Evolutionary conservation across 2,797 vertebrate genomes (phyloP), one percentile per base, ranked within the genome.

Genomic region (Danio choprae): DNA sequence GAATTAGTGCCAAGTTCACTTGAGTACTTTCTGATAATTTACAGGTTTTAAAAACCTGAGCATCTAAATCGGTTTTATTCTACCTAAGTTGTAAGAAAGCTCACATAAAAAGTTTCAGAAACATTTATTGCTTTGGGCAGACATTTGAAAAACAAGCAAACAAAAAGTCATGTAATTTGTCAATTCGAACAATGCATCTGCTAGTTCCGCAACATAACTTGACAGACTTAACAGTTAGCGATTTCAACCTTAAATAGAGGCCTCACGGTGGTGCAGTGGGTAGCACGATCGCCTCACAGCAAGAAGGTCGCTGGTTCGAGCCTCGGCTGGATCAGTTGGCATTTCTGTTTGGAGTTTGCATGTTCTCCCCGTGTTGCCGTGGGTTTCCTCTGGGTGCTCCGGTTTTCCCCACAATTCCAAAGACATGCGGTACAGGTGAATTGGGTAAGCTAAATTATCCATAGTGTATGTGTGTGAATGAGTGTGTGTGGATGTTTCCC

Each of bases 51-150:
- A 43, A 72, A 44, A 72, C 13, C 5, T 16, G 40, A 11, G 38
- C 13, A 55, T 40, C 18, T 58, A 20, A 6, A 3, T 1, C 18
- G 3, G 2, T 44, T 58, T 46, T 7, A 46, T 36, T 41, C 55
- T 13, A 3, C 13, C 20, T 70, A 6, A 70, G 18, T 43, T 73
- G 15, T 46, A 84, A 76, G 79, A 88, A 86, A 85, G 79, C 50
- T 83, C 70, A 81, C 75, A 11, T 12, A 56, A 44, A 65, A 65
- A 16, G 40, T 29, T 0, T 0, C 15, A 36, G 51, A 11, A 44
- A 59, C 51, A 15, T 22, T 16, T 56, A 64, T 29, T 65, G 9
- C 43, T 38, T n/a, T 55, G 7, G 11, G 40, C 4, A 51, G 29
- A 11, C 48, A 65, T 36, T 55, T 18, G 22, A 1, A 29, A 29